These are phyloP conservation scores for Sinosuthora webbiana DNA, from an alignment of 2,113 vertebrate genomes.

Conservation along the genomic window DNA sequence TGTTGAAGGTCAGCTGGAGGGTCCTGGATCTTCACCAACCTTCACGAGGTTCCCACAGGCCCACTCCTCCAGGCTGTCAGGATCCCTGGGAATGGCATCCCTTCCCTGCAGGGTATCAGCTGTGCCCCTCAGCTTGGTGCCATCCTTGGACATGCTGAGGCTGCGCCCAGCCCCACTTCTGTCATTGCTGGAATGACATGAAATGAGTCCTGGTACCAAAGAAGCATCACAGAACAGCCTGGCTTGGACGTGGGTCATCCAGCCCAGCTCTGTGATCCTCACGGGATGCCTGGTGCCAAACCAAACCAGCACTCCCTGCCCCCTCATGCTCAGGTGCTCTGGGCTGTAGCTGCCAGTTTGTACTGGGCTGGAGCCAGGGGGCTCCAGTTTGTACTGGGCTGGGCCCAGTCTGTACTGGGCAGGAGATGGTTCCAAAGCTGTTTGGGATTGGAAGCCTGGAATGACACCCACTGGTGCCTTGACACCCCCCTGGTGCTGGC, in stretches of 20 bases:
- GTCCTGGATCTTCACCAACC: no score
- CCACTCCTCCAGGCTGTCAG: accelerated
- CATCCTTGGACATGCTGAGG: not conserved
- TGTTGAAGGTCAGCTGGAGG: not conserved
- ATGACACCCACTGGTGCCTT: not conserved
- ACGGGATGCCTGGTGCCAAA: not conserved
- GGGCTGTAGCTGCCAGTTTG: not conserved
- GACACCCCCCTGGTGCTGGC: not conserved
- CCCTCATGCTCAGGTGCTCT: not conserved
- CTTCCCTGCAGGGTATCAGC: not conserved
- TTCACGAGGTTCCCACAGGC: accelerated
- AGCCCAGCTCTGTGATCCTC: not conserved
- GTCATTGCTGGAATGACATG: not conserved
- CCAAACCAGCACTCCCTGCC: not conserved
- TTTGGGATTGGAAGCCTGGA: accelerated
- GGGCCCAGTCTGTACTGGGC: not conserved
- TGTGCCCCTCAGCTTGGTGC: not conserved
- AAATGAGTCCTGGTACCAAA: not conserved
- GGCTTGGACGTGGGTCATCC: not conserved
- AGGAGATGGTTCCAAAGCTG: accelerated
- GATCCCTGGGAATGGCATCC: not conserved
- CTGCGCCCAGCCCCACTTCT: not conserved
- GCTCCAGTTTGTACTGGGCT: not conserved
- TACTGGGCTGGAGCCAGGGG: not conserved
- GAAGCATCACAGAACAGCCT: not conserved